These are phyloP conservation scores for Coracopsis vasa DNA, from an alignment of 2,113 vertebrate species.

Conservation along the genomic window DNA sequence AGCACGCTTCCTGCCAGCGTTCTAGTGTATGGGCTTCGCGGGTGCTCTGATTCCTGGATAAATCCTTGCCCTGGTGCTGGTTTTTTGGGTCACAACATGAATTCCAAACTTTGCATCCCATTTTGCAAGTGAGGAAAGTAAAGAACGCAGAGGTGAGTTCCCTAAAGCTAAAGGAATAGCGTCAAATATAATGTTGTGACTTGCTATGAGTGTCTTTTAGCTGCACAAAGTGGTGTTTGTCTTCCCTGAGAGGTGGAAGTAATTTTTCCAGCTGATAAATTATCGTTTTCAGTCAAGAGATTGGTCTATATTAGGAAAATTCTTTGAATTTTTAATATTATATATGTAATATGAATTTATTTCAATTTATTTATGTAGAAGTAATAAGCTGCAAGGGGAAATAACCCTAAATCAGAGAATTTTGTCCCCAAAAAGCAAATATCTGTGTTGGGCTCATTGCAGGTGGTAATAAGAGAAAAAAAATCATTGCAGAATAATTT, in stretches of 20 bases:
- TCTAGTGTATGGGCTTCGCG: fast-evolving
- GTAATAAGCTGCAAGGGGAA: background rate
- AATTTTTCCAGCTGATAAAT: background rate
- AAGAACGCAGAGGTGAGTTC: fast-evolving
- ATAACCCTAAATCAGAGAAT: background rate
- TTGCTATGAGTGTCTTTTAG: background rate
- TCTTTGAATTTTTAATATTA: background rate
- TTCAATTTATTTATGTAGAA: background rate
- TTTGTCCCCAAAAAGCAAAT: background rate
- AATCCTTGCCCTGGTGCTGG: background rate
- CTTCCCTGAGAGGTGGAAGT: background rate
- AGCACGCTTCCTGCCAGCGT: fast-evolving
- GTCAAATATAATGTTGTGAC: background rate
- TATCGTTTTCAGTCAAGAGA: background rate
- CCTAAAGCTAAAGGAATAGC: background rate
- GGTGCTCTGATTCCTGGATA: background rate
- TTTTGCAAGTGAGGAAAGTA: background rate
- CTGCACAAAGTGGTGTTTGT: background rate
- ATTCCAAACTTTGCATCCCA: background rate
- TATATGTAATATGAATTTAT: background rate
- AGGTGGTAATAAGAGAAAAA: background rate
- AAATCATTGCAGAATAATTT: background rate
- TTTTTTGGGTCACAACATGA: background rate
- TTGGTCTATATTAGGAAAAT: background rate
- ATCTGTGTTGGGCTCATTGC: fast-evolving